Percentiles rank a stretch among this genome's conserved stretches.
These are phyloP conservation scores for Cyanoramphus novaezelandiae DNA, from an alignment of 2,113 vertebrate species.

Conservation along the genomic window DNA sequence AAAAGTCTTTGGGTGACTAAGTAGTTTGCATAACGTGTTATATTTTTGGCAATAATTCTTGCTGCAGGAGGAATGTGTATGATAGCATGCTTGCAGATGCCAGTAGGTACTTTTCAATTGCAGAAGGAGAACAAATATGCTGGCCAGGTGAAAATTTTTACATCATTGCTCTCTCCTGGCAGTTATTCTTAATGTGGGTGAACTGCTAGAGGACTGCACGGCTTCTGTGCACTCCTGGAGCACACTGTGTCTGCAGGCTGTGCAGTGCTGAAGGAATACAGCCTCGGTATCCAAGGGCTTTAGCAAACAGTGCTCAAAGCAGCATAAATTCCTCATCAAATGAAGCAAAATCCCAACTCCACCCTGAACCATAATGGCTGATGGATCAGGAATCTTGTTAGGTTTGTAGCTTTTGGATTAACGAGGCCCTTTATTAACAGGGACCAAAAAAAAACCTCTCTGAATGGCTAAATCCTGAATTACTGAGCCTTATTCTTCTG, in stretches of 20 bases:
- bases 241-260: not conserved
- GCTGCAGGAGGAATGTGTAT: not conserved
- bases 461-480: constrained; percentile 62
- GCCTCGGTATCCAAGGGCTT: not conserved
- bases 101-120: not conserved
- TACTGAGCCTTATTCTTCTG: constrained; percentile 41
- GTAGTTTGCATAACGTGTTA: not conserved
- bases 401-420: constrained; percentile 57
- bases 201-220: not conserved
- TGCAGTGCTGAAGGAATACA: not conserved
- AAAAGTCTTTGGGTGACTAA: constrained; percentile 13
- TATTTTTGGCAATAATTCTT: not conserved
- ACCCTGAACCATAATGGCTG: not conserved
- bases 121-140: not conserved
- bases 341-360: not conserved
- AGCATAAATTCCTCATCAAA: not conserved
- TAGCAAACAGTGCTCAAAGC: not conserved
- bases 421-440: constrained; percentile 24
- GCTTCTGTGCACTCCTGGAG: not conserved
- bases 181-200: not conserved
- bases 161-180: not conserved
- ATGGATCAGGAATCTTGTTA: constrained; percentile 33
- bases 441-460: not conserved
- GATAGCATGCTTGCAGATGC: not conserved
- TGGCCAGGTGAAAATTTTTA: not conserved